Conservation (phyloP, 2,888 invertebrate genomes). For the Oscheius myriophilus region DNA sequence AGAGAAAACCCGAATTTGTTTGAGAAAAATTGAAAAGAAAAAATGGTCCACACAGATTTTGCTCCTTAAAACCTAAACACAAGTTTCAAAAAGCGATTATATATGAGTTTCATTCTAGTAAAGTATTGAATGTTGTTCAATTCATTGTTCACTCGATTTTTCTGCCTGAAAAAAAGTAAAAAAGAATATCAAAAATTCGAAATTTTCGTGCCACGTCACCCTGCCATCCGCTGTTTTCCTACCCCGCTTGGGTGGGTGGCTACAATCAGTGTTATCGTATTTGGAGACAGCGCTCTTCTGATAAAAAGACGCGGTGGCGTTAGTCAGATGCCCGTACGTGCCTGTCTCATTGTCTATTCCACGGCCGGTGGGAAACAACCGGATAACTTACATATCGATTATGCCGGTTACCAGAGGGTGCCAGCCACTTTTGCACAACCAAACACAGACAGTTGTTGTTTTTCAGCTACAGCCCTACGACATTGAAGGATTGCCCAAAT, state of each 20-base stretch:
- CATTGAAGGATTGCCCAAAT: conserved; percentile 10
- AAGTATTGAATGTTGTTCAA: too few species aligned
- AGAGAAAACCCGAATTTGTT: too few species aligned
- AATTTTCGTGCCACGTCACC: background rate
- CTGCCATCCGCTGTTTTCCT: conserved; percentile 5
- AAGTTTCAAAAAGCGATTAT: too few species aligned
- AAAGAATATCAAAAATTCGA: too few species aligned
- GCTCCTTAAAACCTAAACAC: too few species aligned
- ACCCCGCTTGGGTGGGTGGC: conserved; percentile 15
- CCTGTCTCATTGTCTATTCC: conserved; percentile 20
- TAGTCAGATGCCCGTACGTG: conserved; percentile 18
- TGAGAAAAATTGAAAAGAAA: too few species aligned
- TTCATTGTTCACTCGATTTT: too few species aligned
- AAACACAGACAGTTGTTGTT: conserved; percentile 1
- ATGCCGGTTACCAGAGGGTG: too few species aligned
- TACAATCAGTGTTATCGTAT: conserved; percentile 13
- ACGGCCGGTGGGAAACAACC: conserved; percentile 14
- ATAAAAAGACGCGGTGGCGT: conserved; percentile 2
- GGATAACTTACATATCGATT: too few species aligned
- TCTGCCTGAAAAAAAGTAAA: too few species aligned
- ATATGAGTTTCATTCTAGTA: too few species aligned
- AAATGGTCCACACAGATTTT: too few species aligned
- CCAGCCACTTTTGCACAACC: background rate
- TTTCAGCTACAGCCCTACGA: conserved; percentile 24
- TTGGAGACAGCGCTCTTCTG: conserved; percentile 5